These are phyloP conservation scores for Athetis lepigone DNA, from an alignment of 2,888 invertebrate species.

Conservation along the genomic window DNA sequence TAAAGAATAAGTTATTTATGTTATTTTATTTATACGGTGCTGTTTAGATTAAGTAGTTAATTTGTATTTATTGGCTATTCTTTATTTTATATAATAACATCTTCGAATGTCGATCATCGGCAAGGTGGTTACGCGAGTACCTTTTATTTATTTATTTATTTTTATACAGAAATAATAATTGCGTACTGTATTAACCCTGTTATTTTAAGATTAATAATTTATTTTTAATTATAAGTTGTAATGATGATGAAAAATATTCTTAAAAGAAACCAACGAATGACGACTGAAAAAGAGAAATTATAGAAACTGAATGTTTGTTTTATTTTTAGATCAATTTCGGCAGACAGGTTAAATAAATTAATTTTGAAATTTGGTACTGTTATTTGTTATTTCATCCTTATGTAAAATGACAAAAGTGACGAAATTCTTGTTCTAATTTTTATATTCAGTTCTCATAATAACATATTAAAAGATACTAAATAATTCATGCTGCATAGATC, in stretches of 20 bases:
- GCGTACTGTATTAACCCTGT: constrained; percentile 63
- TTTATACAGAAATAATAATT: constrained; percentile 68
- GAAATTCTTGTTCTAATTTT: neutral
- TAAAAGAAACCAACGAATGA: constrained; percentile 52
- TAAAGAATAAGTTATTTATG: constrained; percentile 65
- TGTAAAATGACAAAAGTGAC: neutral
- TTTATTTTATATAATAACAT: constrained; percentile 64
- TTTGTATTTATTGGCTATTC: constrained; percentile 67
- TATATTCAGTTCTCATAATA: neutral
- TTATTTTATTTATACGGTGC: constrained; percentile 77
- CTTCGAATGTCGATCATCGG: constrained; percentile 67
- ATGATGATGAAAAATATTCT: constrained; percentile 67
- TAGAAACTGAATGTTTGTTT: constrained; percentile 58
- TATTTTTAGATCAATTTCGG: constrained; percentile 55
- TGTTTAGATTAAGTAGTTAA: constrained; percentile 76
- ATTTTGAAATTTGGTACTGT: constrained; percentile 56
- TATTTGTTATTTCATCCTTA: constrained; percentile 53
- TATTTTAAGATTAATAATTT: constrained; percentile 49
- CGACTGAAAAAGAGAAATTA: constrained; percentile 58
- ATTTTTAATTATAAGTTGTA: constrained; percentile 55
- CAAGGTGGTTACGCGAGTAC: constrained; percentile 89
- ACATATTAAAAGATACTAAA: neutral
- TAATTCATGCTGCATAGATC: neutral
- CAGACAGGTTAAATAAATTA: constrained; percentile 62
- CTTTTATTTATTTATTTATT: constrained; percentile 80